Evolutionary conservation across 2,888 invertebrate species (phyloP).

Genomic region (Charanyca ferruginea): DNA sequence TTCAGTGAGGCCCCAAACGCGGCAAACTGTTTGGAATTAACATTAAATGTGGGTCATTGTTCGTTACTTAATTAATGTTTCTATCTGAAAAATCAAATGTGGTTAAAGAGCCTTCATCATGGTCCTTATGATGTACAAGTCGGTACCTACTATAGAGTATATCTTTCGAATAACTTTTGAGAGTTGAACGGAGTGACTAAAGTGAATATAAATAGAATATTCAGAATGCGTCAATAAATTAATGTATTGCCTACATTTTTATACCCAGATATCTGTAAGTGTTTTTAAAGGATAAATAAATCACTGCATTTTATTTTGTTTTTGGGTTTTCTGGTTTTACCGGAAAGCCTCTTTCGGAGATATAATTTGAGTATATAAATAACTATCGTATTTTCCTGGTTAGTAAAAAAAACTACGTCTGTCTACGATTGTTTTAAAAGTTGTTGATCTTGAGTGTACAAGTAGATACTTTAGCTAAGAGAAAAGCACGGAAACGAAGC

Average conservation of each 20-base stretch:
- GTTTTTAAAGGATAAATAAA: constrained; percentile 21
- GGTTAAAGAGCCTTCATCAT: neutral
- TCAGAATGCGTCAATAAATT: neutral
- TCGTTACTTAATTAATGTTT: constrained; percentile 33
- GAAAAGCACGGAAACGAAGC: constrained; percentile 37
- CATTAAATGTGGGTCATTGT: constrained; percentile 42
- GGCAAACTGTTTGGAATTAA: constrained; percentile 42
- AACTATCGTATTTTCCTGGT: constrained; percentile 38
- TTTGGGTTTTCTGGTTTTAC: constrained; percentile 17
- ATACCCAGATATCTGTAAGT: constrained; percentile 15
- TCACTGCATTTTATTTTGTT: constrained; percentile 30
- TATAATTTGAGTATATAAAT: constrained; percentile 35
- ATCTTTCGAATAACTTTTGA: too few relatives aligned
- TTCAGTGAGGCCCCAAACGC: constrained; percentile 31
- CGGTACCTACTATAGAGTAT: too few relatives aligned
- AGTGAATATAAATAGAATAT: neutral
- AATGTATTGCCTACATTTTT: neutral
- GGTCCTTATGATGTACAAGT: neutral
- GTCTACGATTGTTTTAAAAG: constrained; percentile 28
- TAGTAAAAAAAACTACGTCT: neutral
- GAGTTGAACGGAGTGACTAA: neutral
- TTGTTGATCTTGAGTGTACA: constrained; percentile 39
- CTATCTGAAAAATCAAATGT: neutral
- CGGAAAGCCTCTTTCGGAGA: constrained; percentile 30
- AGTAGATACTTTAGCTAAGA: constrained; percentile 15